A percentile compares a stretch with the other conserved stretches of the same genome.
These are phyloP conservation scores for Tetragonisca angustula DNA, from an alignment of 2,888 invertebrate species.

Conservation along the genomic window DNA sequence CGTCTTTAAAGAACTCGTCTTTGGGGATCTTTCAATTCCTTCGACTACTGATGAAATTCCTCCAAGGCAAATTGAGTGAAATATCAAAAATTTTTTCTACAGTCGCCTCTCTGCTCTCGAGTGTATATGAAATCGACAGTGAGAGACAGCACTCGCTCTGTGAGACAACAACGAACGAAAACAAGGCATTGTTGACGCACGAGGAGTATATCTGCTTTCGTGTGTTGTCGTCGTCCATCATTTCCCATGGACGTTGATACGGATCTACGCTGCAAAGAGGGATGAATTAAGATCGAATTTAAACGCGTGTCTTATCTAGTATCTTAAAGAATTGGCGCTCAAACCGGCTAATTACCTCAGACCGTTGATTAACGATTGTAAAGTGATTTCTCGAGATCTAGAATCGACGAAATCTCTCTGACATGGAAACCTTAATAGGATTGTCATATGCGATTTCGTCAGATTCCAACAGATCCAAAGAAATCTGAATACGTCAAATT, in stretches of 20 bases:
- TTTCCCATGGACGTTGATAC: conserved; percentile 36
- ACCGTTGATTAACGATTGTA: conserved; percentile 8
- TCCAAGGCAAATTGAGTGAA: too few relatives aligned
- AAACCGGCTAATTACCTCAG: conserved; percentile 35
- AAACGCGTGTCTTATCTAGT: conserved; percentile 40
- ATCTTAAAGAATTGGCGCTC: conserved; percentile 46
- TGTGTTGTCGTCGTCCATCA: conserved; percentile 37
- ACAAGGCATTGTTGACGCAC: conserved; percentile 6
- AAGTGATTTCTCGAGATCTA: conserved; percentile 24
- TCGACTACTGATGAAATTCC: too few relatives aligned
- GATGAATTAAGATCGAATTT: conserved; percentile 37
- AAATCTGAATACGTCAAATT: too few relatives aligned
- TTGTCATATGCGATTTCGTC: too few relatives aligned
- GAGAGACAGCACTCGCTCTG: background rate
- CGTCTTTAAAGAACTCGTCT: too few relatives aligned
- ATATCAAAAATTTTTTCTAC: too few relatives aligned
- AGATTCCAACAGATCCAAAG: too few relatives aligned
- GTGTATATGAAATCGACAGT: too few relatives aligned
- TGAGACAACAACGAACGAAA: background rate
- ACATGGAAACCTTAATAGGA: background rate
- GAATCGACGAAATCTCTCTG: conserved; percentile 15
- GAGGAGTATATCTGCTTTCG: conserved; percentile 17
- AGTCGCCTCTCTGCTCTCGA: too few relatives aligned
- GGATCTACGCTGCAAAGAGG: conserved; percentile 37
- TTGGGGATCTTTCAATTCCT: too few relatives aligned